Base-by-base conservation (phyloP, 2,113 vertebrate genomes). In the Macroglossus sobrinus region DNA sequence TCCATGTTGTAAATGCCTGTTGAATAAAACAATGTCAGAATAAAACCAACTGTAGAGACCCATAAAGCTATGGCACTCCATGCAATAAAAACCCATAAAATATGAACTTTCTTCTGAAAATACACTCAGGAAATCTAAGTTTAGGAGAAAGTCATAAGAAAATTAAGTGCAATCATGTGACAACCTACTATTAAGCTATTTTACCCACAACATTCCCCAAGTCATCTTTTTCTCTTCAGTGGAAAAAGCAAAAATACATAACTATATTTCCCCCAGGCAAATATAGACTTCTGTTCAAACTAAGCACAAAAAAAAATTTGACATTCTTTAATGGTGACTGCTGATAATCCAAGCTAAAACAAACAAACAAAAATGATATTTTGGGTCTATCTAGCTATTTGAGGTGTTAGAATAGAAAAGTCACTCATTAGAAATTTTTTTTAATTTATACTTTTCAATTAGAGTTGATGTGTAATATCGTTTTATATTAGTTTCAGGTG, bases 91-190 rank as follows among this genome's bases (percentile, higher is more conserved):
- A 94, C 38, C 69, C 45, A 80, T 53, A 71, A 38, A 6, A 59
- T 53, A 85, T 50, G 69, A 93, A 97, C 8, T 69, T 90, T 93
- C 66, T 89, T 68, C 28, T 95, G 40, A 85, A 97, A 94, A 95
- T 91, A 68, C 12, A 89, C 26, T 90, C 35, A 40, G 33, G 26
- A 97, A 90, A 87, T 87, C 45, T n/a, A 85, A 95, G 95, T 71
- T 84, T 69, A 81, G 93, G 40, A 4, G 15, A 15, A 89, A 79
- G 26, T 55, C 38, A 66, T 74, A 86, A 82, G 16, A 68, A 93
- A 90, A 94, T 59, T 84, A 87, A 80, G 15, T 55, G 71, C 55
- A 88, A 94, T 18, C 59, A 93, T 53, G n/a, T 74, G 22, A 66
- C 38, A 91, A 89, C 11, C 78, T 79, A 57, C 15, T 24, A 84